A percentile compares a stretch with the other conserved stretches of the same genome.
phyloP scores from a whole-genome alignment of 2,888 invertebrate genomes.

The Synanthedon andrenaeformis region DNA sequence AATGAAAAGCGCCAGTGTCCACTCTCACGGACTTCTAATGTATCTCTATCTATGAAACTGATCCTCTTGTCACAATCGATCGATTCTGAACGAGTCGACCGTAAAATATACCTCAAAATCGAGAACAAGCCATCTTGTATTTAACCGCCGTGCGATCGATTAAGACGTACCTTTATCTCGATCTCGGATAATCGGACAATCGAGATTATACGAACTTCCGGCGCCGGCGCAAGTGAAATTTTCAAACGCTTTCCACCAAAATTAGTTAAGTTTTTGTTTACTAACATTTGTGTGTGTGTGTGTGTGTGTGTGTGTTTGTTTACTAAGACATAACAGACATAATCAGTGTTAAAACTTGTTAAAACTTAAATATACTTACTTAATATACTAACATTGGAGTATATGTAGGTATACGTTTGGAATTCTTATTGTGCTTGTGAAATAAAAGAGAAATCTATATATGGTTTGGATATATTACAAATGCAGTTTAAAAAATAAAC shows the following conservation, averaged over 20 bases:
- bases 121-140: conserved; percentile 47
- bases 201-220: conserved; percentile 4
- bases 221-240: background rate
- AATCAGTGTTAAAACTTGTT: no score
- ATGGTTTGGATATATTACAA: no score
- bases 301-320: no score
- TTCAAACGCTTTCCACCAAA: background rate
- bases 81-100: conserved; percentile 46
- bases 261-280: background rate
- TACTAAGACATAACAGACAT: no score
- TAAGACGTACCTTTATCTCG: conserved; percentile 36
- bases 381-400: no score
- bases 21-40: conserved; percentile 23
- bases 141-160: conserved; percentile 29
- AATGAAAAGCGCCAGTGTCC: conserved; percentile 1
- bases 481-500: no score
- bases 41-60: conserved; percentile 39
- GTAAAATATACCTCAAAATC: conserved; percentile 67
- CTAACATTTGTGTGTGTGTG: no score
- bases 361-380: no score
- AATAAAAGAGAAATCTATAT: no score
- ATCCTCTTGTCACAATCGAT: conserved; percentile 61
- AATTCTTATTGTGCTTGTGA: no score
- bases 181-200: conserved; percentile 15
- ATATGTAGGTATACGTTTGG: no score